phyloP scores from a whole-genome alignment of 2,797 vertebrate genomes.

The Onychomys arenicola region DNA sequence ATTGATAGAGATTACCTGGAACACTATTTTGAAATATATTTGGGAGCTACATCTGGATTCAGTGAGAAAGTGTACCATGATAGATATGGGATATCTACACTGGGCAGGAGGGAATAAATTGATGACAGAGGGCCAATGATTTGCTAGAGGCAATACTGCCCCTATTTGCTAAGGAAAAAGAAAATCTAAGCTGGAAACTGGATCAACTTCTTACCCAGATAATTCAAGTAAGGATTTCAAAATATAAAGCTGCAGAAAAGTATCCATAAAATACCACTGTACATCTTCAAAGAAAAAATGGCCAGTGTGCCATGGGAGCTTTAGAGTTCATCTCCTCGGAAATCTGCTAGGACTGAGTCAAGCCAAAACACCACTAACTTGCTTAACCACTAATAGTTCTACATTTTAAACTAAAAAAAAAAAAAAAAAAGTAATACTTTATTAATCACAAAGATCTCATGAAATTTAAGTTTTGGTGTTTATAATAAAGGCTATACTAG shows the following conservation, averaged over 20 bases:
- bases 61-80: constrained; percentile 35
- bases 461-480: constrained; percentile 27
- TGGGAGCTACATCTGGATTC: constrained; percentile 55
- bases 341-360: not conserved
- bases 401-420: constrained; percentile 15
- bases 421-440: not conserved
- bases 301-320: not conserved
- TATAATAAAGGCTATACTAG: not conserved
- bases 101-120: constrained; percentile 43
- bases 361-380: not conserved
- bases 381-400: not conserved
- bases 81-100: constrained; percentile 38
- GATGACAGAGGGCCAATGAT: constrained; percentile 8
- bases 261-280: constrained; percentile 4
- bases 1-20: constrained; percentile 72
- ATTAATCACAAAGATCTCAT: not conserved
- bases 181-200: constrained; percentile 53
- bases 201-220: constrained; percentile 61
- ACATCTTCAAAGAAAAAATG: constrained; percentile 47
- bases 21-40: constrained; percentile 76
- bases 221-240: constrained; percentile 60
- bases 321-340: not conserved
- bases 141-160: constrained; percentile 19
- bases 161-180: constrained; percentile 65
- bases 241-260: constrained; percentile 7